These are phyloP conservation scores for Hypolimnas misippus DNA, from an alignment of 2,888 invertebrate genomes.

Conservation along the genomic window DNA sequence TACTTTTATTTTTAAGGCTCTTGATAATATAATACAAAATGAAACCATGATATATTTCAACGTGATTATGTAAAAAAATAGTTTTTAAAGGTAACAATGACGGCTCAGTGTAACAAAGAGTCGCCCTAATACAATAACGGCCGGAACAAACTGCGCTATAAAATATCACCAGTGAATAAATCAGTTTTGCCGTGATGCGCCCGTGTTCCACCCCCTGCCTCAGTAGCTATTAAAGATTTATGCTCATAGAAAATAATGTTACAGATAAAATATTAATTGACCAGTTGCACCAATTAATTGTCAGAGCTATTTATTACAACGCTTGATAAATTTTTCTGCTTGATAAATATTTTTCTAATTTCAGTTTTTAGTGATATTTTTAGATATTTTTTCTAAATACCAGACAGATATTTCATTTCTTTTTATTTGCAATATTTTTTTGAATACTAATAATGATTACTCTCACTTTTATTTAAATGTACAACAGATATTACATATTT, in stretches of 20 bases:
- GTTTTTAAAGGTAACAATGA: conserved; percentile 26
- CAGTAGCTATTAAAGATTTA: conserved; percentile 73
- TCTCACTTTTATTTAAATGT: too few relatives aligned
- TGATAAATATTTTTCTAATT: too few relatives aligned
- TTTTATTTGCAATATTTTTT: too few relatives aligned
- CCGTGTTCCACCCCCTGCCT: conserved; percentile 58
- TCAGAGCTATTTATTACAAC: conserved; percentile 4
- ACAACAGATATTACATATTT: too few relatives aligned
- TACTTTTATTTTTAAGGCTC: too few relatives aligned
- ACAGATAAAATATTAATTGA: conserved; percentile 78
- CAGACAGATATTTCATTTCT: too few relatives aligned
- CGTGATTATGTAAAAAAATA: conserved; percentile 18
- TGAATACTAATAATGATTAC: too few relatives aligned
- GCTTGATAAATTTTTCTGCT: too few relatives aligned
- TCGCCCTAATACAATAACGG: conserved; percentile 87
- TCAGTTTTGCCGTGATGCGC: conserved; percentile 80
- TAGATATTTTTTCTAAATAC: too few relatives aligned
- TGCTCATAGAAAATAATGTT: conserved; percentile 71
- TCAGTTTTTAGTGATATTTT: too few relatives aligned
- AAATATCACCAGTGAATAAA: conserved; percentile 87
- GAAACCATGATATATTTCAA: too few relatives aligned
- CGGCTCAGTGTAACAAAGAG: conserved; percentile 75
- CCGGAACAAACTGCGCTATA: conserved; percentile 87
- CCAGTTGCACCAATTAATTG: conserved; percentile 14
- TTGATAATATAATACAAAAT: too few relatives aligned